A percentile compares a stretch with the other conserved stretches of the same genome.
These are phyloP conservation scores for Florisuga fusca DNA, from an alignment of 2,797 vertebrate genomes.

Conservation along the genomic window DNA sequence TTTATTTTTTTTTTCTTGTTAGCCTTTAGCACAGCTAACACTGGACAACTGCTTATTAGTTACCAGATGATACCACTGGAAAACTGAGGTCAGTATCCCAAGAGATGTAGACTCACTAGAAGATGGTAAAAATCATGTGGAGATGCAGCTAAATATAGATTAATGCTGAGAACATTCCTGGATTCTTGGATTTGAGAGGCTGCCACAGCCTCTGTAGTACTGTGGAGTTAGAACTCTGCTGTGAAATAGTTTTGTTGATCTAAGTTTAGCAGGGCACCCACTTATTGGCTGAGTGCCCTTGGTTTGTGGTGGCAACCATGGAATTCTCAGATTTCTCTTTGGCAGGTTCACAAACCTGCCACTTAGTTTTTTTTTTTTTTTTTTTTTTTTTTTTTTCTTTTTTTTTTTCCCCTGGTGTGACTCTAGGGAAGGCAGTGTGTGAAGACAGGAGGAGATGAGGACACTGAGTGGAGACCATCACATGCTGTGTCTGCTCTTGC, in stretches of 20 bases:
- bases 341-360: neutral
- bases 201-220: constrained; percentile 27
- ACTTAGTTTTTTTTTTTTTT: neutral
- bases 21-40: neutral
- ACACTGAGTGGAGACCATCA: neutral
- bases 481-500: neutral
- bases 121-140: constrained; percentile 45
- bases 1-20: neutral
- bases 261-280: constrained; percentile 41
- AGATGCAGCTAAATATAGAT: constrained; percentile 59
- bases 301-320: constrained; percentile 38
- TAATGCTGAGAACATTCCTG: constrained; percentile 68
- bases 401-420: neutral
- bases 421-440: neutral
- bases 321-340: constrained; percentile 34
- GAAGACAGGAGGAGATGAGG: neutral
- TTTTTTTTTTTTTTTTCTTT: too few relatives aligned
- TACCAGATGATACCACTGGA: constrained; percentile 50
- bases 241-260: neutral
- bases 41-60: neutral
- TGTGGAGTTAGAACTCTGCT: neutral
- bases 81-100: constrained; percentile 61
- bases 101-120: constrained; percentile 2
- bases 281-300: constrained; percentile 14
- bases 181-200: constrained; percentile 56